Base-by-base conservation (phyloP, 2,888 invertebrate genomes). In the Lasioglossum calceatum region DNA sequence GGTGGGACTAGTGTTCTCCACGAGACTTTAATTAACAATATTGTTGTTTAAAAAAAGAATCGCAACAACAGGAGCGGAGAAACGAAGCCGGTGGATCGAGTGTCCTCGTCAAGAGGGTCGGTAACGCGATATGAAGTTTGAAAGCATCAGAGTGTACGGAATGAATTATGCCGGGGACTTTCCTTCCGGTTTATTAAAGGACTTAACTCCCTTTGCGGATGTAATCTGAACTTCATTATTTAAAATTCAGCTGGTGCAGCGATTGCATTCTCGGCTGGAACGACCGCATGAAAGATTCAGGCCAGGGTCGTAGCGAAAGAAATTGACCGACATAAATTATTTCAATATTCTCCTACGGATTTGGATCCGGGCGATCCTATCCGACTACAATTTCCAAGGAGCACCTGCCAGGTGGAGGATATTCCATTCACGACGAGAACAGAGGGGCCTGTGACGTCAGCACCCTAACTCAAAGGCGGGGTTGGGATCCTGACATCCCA, bases 291-390 rank as follows among this genome's bases (percentile, higher is more conserved):
- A 91, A 91, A 91, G 91, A 91, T 91, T 89, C 87, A 90, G 84
- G 72, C 83, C 79, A 71, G 82, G 85, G 82, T 84, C 85, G 84
- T 79, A 77, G 86, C 84, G 82, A 82, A 87, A 90, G 90, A 91
- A 91, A 91, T 89, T 91, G 91, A 91, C 91, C 91, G 90, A 90
- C 91, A 87, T 91, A 87, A 91, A 91, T 91, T 89, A 91, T 90
- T 91, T 90, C 86, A 85, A 87, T 86, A 91, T 90, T 87, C 87
- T 78, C 85, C 67, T 47, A 67, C 73, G 72, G 77, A 47, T 39
- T 61, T 64, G 67, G 42, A 67, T n/a, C 42, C 71, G 76, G 39
- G 71, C 67, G 73, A 81, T 74, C 58, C 71, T 75, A 83, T 47
- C 73, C 82, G 85, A 83, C 77, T 80, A 85, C 76, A 84, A 86